Percentiles rank a stretch among this genome's conserved stretches.
These are phyloP conservation scores for Vombatus ursinus DNA, from an alignment of 2,113 vertebrate genomes.

Conservation along the genomic window DNA sequence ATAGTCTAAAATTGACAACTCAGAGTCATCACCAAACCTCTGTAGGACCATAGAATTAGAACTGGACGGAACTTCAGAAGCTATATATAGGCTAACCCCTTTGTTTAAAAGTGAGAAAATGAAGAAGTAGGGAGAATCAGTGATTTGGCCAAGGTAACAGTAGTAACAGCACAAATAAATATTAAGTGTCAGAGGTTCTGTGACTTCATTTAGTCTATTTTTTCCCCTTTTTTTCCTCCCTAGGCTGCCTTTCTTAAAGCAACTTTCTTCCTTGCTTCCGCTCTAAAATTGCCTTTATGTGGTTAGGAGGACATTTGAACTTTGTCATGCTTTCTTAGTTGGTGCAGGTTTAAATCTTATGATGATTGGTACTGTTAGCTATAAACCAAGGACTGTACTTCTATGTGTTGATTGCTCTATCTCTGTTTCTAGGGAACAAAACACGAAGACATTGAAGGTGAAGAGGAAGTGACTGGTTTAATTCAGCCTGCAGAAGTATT, in stretches of 20 bases:
- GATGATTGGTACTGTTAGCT: constrained; percentile 39
- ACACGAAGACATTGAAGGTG: constrained; percentile 86
- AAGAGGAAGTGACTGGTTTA: constrained; percentile 92
- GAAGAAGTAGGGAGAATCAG: background rate
- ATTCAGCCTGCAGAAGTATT: constrained; percentile 98
- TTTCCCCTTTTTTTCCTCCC: no score
- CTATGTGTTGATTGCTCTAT: constrained; percentile 68
- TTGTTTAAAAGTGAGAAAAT: background rate
- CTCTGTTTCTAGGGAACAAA: constrained; percentile 91
- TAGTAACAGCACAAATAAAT: background rate
- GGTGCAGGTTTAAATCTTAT: background rate
- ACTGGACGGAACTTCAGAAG: background rate
- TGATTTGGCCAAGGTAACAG: background rate
- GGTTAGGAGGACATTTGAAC: background rate
- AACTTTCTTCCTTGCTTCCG: constrained; percentile 25
- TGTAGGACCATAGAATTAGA: background rate
- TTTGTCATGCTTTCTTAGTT: background rate
- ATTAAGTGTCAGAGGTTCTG: background rate
- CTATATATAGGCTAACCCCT: background rate
- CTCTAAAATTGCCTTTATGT: background rate
- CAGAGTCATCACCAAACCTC: background rate
- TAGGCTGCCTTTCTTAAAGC: background rate
- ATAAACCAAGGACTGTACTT: background rate
- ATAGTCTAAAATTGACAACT: background rate
- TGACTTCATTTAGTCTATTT: background rate